phyloP scores from a whole-genome alignment of 1,140 invertebrate species.

The Leptinotarsa undecemlineata region DNA sequence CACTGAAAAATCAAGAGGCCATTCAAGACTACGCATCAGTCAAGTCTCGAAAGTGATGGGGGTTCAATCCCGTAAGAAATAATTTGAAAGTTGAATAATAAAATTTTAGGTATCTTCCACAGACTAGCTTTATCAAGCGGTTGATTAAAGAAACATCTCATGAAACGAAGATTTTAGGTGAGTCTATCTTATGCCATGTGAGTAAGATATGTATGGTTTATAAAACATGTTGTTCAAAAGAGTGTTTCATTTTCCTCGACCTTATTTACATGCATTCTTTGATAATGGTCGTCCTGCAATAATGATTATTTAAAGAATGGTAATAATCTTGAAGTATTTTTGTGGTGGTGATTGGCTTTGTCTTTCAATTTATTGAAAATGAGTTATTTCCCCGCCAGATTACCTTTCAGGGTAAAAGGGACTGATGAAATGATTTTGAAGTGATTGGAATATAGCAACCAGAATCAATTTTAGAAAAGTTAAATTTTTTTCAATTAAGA shows the following conservation, averaged over 20 bases:
- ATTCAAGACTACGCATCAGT: background rate
- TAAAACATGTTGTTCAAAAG: background rate
- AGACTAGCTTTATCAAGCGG: background rate
- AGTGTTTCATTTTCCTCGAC: background rate
- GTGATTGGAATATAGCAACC: too few species aligned
- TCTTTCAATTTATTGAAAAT: too few species aligned
- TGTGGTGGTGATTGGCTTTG: too few species aligned
- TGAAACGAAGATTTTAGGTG: background rate
- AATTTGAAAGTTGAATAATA: background rate
- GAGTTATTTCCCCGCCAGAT: too few species aligned
- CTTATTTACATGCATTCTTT: too few species aligned
- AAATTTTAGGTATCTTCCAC: background rate
- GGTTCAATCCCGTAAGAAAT: background rate
- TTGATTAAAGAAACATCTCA: background rate
- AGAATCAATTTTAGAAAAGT: too few species aligned
- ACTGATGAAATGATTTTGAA: too few species aligned
- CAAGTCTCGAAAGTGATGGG: background rate
- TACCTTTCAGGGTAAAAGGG: too few species aligned
- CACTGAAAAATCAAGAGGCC: slow-evolving; percentile 9
- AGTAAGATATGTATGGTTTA: slow-evolving; percentile 1
- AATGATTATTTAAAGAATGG: too few species aligned
- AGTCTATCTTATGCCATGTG: background rate
- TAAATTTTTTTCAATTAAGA: too few species aligned
- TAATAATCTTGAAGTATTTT: too few species aligned
- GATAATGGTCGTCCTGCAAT: too few species aligned